Conservation (phyloP, 2,113 vertebrate species). For the Protomyctophum bolini region DNA sequence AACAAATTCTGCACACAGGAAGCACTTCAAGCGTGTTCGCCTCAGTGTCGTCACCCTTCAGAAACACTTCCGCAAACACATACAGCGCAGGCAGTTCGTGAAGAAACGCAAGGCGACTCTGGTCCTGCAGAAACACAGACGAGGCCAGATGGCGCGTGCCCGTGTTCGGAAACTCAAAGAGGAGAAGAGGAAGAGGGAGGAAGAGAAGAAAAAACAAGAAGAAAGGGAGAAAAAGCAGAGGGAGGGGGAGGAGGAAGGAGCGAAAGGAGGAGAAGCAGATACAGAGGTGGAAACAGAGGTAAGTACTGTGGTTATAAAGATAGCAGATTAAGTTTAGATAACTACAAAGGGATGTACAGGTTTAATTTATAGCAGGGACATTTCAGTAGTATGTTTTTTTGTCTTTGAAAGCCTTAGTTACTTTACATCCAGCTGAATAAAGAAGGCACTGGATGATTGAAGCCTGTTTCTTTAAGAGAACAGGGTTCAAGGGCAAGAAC, state of each 20-base stretch:
- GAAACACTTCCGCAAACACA: conserved; percentile 84
- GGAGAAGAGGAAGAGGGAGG: conserved; percentile 72
- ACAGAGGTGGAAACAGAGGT: conserved; percentile 67
- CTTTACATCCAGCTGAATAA: too few species aligned
- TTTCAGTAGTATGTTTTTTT: too few species aligned
- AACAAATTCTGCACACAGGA: conserved; percentile 70
- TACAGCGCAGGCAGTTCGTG: conserved; percentile 76
- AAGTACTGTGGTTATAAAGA: conserved; percentile 5
- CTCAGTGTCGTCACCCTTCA: conserved; percentile 83
- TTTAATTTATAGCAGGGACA: too few species aligned
- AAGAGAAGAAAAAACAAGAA: conserved; percentile 68
- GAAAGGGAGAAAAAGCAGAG: conserved; percentile 69
- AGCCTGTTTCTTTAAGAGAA: too few species aligned
- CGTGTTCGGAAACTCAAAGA: conserved; percentile 78
- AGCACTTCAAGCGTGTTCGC: conserved; percentile 82
- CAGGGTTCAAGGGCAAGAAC: too few species aligned
- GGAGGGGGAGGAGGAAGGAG: conserved; percentile 60
- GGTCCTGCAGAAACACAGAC: conserved; percentile 86
- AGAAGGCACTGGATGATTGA: too few species aligned
- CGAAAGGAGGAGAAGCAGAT: conserved; percentile 55
- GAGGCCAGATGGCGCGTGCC: conserved; percentile 84
- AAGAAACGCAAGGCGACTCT: conserved; percentile 75
- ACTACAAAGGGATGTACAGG: too few species aligned
- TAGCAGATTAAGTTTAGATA: not conserved
- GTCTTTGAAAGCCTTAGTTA: too few species aligned